A percentile compares a stretch with the other conserved stretches of the same genome.
Conservation (phyloP, 2,113 vertebrate species). For the Garra rufa region DNA sequence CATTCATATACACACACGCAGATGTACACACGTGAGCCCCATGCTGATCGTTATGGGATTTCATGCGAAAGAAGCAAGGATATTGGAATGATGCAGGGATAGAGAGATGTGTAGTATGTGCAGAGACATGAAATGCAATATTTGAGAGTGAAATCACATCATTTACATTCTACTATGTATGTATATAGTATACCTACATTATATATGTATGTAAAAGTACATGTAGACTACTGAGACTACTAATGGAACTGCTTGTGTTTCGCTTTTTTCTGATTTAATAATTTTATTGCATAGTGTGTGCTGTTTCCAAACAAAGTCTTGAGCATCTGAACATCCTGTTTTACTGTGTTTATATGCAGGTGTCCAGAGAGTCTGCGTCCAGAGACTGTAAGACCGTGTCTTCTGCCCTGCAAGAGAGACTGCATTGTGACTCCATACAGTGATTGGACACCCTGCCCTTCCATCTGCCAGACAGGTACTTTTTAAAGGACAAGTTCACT, state of each 20-base stretch:
- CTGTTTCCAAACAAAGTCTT: not conserved
- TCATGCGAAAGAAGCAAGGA: not conserved
- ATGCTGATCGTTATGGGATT: slow-evolving; percentile 14
- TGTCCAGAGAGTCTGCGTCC: slow-evolving; percentile 95
- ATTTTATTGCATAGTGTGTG: too few relatives aligned
- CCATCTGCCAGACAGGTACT: slow-evolving; percentile 88
- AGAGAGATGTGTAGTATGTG: not conserved
- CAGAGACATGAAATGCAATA: not conserved
- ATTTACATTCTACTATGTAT: not conserved
- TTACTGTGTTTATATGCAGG: slow-evolving; percentile 64
- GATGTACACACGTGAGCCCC: not conserved
- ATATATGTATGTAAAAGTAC: not conserved
- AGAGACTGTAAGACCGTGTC: slow-evolving; percentile 92
- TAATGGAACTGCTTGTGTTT: not conserved
- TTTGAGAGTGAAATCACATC: not conserved
- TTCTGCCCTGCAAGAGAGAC: slow-evolving; percentile 93
- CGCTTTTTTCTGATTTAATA: not conserved
- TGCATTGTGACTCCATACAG: slow-evolving; percentile 91
- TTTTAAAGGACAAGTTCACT: too few relatives aligned
- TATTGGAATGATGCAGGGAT: not conserved
- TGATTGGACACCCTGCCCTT: slow-evolving; percentile 88
- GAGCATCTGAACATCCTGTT: slow-evolving; percentile 13
- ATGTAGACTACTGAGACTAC: not conserved
- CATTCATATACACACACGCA: slow-evolving; percentile 14
- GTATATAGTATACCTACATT: not conserved